Evolutionary conservation across 2,888 invertebrate species (phyloP), one percentile per base, ranked within the genome.

Genomic region (Drosophila diplacantha): DNA sequence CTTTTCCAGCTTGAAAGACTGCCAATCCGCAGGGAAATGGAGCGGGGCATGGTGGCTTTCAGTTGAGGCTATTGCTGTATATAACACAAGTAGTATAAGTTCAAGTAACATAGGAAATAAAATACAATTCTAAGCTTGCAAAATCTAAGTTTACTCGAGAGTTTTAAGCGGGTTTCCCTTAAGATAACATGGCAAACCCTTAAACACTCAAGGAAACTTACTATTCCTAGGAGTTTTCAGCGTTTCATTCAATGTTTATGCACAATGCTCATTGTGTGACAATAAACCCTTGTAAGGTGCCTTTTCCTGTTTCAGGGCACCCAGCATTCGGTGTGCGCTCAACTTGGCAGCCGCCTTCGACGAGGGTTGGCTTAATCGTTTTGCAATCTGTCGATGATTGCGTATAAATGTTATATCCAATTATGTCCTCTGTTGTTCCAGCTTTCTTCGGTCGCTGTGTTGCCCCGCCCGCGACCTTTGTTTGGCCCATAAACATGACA

Each of bases 381-480:
- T 85, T 76, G 79, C 84, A 86, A 86, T 86, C 85, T 83, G 86
- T 79, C 84, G 85, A 86, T 86, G 82, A 86, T 85, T 83, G 85
- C 83, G 75, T 85, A 85, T 85, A 85, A 87, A 85, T 84, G 81
- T 85, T 86, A 85, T 85, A 81, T 83, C 78, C 86, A 85, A 86
- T 84, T 83, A 83, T 74, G 61, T 71, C 47, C 59, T 34, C 58
- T 24, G 69, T 64, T 64, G 63, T 64, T 50, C 26, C 18, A 56
- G 56, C 26, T 34, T 34, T 34, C 46, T 32, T 26, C 31, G 14
- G 18, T 0, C 24, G 12, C 24, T 5, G 59, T 34, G 22, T 26
- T 31, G 37, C 55, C 53, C 47, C 63, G 57, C 46, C 39, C 43
- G 11, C 24, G 55, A 20, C 47, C 37, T 78, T 81, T 75, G 75